A percentile compares a stretch with the other conserved stretches of the same genome.
Conservation (phyloP, 2,888 invertebrate genomes). For the Mactromeris polynyma region DNA sequence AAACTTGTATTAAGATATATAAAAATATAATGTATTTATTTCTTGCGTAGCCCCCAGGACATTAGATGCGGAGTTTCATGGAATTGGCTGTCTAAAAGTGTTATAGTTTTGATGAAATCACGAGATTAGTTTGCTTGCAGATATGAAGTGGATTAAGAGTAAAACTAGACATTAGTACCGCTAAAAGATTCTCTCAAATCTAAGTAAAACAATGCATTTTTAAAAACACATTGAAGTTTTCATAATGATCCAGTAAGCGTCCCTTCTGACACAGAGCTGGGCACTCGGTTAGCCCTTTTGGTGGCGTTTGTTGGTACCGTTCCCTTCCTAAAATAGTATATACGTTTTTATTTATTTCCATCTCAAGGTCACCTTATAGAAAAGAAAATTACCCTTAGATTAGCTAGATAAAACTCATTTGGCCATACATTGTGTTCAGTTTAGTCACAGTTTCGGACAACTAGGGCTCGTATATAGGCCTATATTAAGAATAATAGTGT, state of each 20-base stretch:
- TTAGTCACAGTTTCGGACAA: too few species aligned
- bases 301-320: too few species aligned
- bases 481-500: too few species aligned
- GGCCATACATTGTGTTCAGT: too few species aligned
- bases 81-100: background rate
- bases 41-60: conserved; percentile 15
- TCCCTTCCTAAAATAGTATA: too few species aligned
- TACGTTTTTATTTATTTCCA: too few species aligned
- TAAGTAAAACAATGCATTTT: background rate
- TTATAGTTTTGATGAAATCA: conserved; percentile 4
- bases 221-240: background rate
- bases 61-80: conserved; percentile 1
- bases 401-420: too few species aligned
- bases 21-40: background rate
- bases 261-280: background rate
- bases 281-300: too few species aligned
- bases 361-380: too few species aligned
- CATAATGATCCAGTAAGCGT: background rate
- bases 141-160: background rate
- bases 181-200: background rate
- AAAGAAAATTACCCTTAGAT: too few species aligned
- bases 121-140: background rate
- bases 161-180: background rate
- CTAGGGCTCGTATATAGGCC: too few species aligned
- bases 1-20: background rate